These are phyloP conservation scores for Lates calcarifer DNA, from an alignment of 2,113 vertebrate species.

Conservation along the genomic window DNA sequence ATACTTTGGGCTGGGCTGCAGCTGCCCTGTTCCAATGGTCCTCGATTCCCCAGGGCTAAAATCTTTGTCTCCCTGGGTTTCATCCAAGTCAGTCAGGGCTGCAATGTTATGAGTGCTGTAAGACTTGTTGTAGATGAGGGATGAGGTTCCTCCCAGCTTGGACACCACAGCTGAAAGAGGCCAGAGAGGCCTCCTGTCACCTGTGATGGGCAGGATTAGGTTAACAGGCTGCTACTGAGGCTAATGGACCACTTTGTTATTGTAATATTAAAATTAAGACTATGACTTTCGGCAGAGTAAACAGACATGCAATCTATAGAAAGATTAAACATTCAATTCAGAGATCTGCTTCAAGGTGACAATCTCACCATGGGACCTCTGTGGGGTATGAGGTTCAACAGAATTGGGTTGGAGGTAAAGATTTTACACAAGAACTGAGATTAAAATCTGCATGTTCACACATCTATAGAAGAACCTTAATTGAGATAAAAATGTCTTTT, in stretches of 20 bases:
- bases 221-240: neutral
- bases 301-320: no score
- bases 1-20: conserved; percentile 89
- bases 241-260: neutral
- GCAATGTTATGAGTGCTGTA: conserved; percentile 90
- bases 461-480: no score
- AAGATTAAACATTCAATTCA: no score
- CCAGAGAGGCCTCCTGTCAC: conserved; percentile 91
- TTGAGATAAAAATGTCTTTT: no score
- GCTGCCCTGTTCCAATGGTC: conserved; percentile 83
- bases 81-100: conserved; percentile 89
- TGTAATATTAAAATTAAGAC: neutral
- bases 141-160: conserved; percentile 90
- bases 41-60: conserved; percentile 66
- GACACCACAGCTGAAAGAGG: conserved; percentile 90
- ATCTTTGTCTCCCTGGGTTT: conserved; percentile 86
- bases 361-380: no score
- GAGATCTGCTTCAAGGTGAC: no score
- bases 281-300: neutral
- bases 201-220: conserved; percentile 71
- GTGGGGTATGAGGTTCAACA: no score
- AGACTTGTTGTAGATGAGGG: conserved; percentile 90
- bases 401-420: no score
- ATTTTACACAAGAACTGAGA: no score
- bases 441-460: no score